Percentiles rank a stretch among this genome's conserved stretches.
phyloP scores from a whole-genome alignment of 2,113 vertebrate genomes.

The Diphyllodes magnificus region DNA sequence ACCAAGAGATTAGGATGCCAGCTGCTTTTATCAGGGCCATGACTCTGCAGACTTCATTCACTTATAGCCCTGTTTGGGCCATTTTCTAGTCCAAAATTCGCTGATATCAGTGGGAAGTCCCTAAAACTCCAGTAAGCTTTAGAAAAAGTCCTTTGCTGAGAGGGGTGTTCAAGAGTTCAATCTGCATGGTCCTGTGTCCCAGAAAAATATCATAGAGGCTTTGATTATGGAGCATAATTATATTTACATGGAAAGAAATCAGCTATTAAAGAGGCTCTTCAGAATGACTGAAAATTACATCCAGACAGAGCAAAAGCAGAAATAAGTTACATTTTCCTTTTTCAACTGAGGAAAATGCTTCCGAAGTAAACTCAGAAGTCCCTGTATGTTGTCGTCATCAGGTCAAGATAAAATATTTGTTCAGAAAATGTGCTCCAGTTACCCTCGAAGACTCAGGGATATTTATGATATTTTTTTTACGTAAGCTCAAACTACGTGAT shows the following conservation, averaged over 20 bases:
- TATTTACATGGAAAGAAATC: neutral
- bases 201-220: neutral
- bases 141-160: neutral
- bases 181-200: neutral
- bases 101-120: neutral
- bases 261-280: neutral
- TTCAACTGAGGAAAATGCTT: neutral
- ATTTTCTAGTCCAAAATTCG: neutral
- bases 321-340: neutral
- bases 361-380: neutral
- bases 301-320: neutral
- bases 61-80: neutral
- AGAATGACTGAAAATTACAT: neutral
- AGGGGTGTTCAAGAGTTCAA: neutral
- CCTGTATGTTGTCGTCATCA: neutral
- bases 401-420: neutral
- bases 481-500: neutral
- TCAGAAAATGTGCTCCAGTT: neutral
- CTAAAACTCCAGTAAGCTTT: neutral
- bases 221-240: neutral
- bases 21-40: conserved; percentile 19
- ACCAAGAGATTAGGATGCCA: neutral
- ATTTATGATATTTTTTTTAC: neutral
- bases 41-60: neutral
- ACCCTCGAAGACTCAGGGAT: neutral